These are phyloP conservation scores for Etheostoma cragini DNA, from an alignment of 2,113 vertebrate species.

Conservation along the genomic window DNA sequence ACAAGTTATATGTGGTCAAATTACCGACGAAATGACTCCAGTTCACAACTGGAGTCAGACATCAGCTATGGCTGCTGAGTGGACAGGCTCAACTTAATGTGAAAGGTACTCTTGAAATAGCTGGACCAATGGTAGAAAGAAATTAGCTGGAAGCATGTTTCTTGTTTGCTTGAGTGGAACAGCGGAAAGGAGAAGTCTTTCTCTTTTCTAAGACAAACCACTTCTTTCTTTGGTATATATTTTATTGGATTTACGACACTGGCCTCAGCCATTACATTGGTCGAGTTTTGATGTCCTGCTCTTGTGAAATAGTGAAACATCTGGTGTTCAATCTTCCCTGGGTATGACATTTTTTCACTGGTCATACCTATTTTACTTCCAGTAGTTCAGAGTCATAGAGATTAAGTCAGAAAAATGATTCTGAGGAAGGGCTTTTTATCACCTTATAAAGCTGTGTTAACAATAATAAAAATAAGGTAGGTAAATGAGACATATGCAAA, in stretches of 20 bases:
- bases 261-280: neutral
- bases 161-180: neutral
- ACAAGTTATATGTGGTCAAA: conserved; percentile 16
- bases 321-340: neutral
- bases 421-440: neutral
- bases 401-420: neutral
- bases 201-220: neutral
- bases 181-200: neutral
- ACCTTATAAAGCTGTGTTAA: neutral
- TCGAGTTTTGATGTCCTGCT: neutral
- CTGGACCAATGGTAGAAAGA: neutral
- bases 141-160: conserved; percentile 9
- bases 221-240: neutral
- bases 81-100: conserved; percentile 21
- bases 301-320: conserved; percentile 3
- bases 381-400: neutral
- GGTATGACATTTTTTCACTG: neutral
- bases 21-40: conserved; percentile 18
- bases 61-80: neutral
- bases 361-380: neutral
- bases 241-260: neutral
- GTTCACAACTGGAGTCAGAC: conserved; percentile 13
- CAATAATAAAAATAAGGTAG: neutral
- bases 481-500: neutral
- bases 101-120: neutral